phyloP scores from a whole-genome alignment of 2,113 vertebrate genomes.

The Chamaea fasciata region DNA sequence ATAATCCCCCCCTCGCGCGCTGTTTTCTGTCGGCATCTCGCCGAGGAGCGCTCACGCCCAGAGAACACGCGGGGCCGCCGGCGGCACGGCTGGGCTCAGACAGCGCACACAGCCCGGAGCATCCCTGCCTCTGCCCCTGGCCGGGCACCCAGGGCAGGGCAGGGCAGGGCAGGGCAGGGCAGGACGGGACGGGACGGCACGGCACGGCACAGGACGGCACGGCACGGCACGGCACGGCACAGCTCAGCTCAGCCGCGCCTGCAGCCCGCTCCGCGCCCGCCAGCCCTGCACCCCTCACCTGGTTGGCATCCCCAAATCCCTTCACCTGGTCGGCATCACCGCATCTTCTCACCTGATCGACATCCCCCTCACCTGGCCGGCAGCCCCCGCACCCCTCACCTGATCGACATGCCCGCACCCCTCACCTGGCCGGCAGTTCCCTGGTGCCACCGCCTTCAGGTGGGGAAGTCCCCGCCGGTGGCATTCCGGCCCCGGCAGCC shows the following conservation, averaged over 20 bases:
- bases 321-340: neutral
- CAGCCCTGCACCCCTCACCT: neutral
- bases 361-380: neutral
- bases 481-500: neutral
- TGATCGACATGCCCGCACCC: too few relatives aligned
- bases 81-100: neutral
- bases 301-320: neutral
- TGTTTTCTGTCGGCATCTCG: neutral
- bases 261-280: too few relatives aligned
- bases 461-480: too few relatives aligned
- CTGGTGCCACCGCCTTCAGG: too few relatives aligned
- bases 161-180: too few relatives aligned
- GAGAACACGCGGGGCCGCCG: accelerated
- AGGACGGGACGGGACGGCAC: neutral
- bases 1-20: neutral
- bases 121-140: neutral
- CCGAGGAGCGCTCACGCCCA: neutral
- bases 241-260: too few relatives aligned
- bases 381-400: too few relatives aligned
- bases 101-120: neutral
- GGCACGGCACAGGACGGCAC: too few relatives aligned
- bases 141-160: neutral
- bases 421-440: too few relatives aligned
- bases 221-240: too few relatives aligned
- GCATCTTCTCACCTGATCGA: neutral